phyloP scores from a whole-genome alignment of 2,888 invertebrate genomes.

The Helobdella robusta region DNA sequence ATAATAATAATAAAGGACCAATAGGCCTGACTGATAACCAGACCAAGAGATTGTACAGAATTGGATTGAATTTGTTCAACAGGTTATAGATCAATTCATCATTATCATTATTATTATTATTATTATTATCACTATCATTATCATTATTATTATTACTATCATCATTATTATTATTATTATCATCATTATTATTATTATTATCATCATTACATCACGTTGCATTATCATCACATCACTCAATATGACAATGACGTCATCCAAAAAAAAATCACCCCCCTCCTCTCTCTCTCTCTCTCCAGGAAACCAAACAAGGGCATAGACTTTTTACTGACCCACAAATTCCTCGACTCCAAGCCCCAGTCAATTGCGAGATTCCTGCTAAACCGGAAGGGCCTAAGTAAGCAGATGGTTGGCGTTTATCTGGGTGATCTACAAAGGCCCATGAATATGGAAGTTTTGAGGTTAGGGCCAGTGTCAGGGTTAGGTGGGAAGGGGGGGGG shows the following conservation, averaged over 20 bases:
- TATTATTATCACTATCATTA: background rate
- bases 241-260: background rate
- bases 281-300: conserved; percentile 40
- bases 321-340: conserved; percentile 82
- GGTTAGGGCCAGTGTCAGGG: too few species aligned
- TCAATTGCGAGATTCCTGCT: conserved; percentile 85
- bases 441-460: conserved; percentile 80
- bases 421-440: conserved; percentile 86
- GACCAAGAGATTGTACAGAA: conserved; percentile 82
- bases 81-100: conserved; percentile 41
- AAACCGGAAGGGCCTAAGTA: conserved; percentile 87
- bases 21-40: conserved; percentile 40
- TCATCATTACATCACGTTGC: too few species aligned
- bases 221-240: background rate
- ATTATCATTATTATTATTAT: background rate
- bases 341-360: conserved; percentile 85
- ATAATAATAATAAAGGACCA: conserved; percentile 32
- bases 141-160: too few species aligned
- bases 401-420: conserved; percentile 98
- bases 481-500: background rate
- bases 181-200: too few species aligned
- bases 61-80: conserved; percentile 85
- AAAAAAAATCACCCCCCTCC: background rate
- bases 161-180: too few species aligned
- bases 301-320: conserved; percentile 91